phyloP scores from a whole-genome alignment of 1,140 invertebrate genomes.

The Tetramorium simillimum region DNA sequence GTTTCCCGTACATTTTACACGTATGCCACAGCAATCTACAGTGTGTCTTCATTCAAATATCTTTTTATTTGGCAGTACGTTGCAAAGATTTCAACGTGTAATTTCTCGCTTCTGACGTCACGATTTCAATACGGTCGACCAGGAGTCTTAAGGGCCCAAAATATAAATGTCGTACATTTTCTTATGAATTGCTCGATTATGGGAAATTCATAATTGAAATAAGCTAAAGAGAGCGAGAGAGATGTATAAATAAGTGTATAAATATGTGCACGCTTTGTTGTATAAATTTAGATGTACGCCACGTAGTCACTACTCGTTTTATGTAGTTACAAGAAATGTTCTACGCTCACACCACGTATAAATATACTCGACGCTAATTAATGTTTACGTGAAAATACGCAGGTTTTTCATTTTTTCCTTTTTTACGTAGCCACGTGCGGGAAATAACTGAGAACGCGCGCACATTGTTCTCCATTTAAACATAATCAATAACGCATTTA shows the following conservation, averaged over 20 bases:
- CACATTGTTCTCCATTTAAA: neutral
- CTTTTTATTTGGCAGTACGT: no score
- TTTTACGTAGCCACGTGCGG: neutral
- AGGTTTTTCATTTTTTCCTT: neutral
- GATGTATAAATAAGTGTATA: neutral
- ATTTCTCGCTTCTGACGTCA: no score
- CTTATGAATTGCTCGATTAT: neutral
- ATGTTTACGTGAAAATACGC: neutral
- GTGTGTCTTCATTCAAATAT: no score
- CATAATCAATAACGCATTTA: constrained; percentile 25
- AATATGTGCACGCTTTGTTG: neutral
- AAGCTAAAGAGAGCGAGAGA: neutral
- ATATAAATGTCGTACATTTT: neutral
- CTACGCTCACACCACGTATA: neutral
- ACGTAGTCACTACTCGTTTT: neutral
- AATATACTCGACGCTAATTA: constrained; percentile 14
- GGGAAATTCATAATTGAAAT: neutral
- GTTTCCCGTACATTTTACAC: no score
- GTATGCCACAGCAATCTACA: no score
- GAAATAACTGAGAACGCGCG: neutral
- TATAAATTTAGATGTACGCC: neutral
- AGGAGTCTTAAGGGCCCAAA: neutral
- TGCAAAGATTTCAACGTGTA: no score
- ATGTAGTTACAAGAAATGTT: neutral
- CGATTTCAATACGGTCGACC: no score